Evolutionary conservation across 2,113 vertebrate species (phyloP), one percentile per base, ranked within the genome.

Genomic region (Balaenoptera acutorostrata): DNA sequence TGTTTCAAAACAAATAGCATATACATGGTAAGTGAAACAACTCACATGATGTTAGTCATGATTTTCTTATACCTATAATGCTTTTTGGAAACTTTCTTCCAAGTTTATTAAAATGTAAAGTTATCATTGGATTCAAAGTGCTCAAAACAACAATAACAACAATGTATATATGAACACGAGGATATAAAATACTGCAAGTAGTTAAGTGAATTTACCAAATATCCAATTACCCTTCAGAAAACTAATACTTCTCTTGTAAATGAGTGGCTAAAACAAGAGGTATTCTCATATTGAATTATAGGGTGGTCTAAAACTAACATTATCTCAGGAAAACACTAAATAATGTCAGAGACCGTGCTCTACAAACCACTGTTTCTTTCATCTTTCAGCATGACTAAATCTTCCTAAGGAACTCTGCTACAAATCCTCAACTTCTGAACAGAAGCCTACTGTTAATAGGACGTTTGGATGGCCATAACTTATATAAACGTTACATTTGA

Each of bases 371-470:
- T 78, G 59, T 92, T 82, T 93, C 57, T 95, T 96, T 88, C 23
- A 49, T 96, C 27, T 88, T 93, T 92, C 23, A 89, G 49, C 15
- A 33, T 77, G 55, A 93, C 49, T 59, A 68, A 91, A 75, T 77
- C 78, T 92, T 96, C 52, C 69, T 93, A 96, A 81, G 21, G 68
- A 92, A 86, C 55, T 94, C 83, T 92, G 18, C 41, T 93, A 90
- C 46, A 85, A 84, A 84, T 27, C 12, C 80, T 88, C 8, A 82
- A 85, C 39, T 90, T 93, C 57, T 88, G 8, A 96, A 95, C 64
- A 91, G 63, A 95, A 88, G 63, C 2, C 88, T 89, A 93, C 4
- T 87, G 27, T 83, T 55, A 94, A 66, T 17, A 96, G 15, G 59
- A 96, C 29, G 88, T 63, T 74, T 97, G 71, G 21, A 78, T 80